Percentiles rank a stretch among this genome's conserved stretches.
These are phyloP conservation scores for Synanthedon formicaeformis DNA, from an alignment of 2,888 invertebrate species.

Conservation along the genomic window DNA sequence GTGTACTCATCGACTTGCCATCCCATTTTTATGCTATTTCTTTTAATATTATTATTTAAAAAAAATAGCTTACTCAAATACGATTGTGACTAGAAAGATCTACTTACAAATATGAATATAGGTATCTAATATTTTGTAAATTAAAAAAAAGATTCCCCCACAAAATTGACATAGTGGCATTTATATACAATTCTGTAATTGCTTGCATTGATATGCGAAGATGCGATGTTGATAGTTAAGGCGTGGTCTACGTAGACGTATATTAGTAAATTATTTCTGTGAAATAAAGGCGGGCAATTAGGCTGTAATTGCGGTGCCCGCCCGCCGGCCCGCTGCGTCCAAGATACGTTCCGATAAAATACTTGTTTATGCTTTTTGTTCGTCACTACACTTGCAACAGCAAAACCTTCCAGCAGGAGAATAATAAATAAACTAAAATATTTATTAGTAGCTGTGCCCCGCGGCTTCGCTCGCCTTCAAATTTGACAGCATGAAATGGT, in stretches of 20 bases:
- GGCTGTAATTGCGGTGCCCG: conserved; percentile 24
- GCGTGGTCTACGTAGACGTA: conserved; percentile 22
- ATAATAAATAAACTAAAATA: background rate
- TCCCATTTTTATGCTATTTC: too few relatives aligned
- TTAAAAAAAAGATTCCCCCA: too few relatives aligned
- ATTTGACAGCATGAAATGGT: too few relatives aligned
- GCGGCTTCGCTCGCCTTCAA: too few relatives aligned
- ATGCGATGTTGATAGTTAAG: conserved; percentile 14
- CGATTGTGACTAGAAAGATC: too few relatives aligned
- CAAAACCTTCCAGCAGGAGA: background rate
- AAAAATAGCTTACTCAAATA: too few relatives aligned
- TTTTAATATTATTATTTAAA: too few relatives aligned
- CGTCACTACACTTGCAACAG: conserved; percentile 7
- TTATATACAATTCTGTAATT: background rate
- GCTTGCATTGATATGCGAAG: conserved; percentile 6
- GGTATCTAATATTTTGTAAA: too few relatives aligned
- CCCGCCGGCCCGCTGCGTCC: conserved; percentile 13
- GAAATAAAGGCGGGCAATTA: conserved; percentile 34
- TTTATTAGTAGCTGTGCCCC: too few relatives aligned
- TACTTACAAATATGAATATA: too few relatives aligned
- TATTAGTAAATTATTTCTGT: conserved; percentile 33
- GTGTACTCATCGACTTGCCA: too few relatives aligned
- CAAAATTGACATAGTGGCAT: too few relatives aligned
- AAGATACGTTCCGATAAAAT: conserved; percentile 15
- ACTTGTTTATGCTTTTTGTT: conserved; percentile 9